phyloP scores from a whole-genome alignment of 2,888 invertebrate species.

The Lycaena phlaeas region DNA sequence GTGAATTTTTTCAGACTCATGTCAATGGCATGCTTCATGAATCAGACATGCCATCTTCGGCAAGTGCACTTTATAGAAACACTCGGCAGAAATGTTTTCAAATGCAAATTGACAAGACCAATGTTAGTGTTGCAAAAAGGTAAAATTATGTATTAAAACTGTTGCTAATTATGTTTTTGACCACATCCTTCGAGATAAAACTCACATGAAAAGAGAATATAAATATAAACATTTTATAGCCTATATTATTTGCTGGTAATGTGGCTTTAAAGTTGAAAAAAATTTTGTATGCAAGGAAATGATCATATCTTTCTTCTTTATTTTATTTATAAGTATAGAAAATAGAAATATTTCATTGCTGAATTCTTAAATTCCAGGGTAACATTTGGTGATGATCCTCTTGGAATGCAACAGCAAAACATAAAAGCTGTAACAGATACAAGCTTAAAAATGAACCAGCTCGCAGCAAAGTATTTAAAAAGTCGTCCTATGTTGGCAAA shows the following conservation, averaged over 20 bases:
- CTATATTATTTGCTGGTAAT: too few species aligned
- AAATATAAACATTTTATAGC: too few species aligned
- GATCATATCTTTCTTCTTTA: too few species aligned
- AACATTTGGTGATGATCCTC: conserved; percentile 58
- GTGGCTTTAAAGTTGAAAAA: too few species aligned
- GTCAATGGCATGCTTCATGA: conserved; percentile 66
- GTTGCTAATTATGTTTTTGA: too few species aligned
- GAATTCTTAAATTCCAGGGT: conserved; percentile 34
- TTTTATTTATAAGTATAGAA: too few species aligned
- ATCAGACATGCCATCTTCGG: conserved; percentile 64
- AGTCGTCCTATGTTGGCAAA: conserved; percentile 21
- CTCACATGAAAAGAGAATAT: too few species aligned
- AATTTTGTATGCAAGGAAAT: too few species aligned
- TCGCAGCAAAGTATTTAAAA: conserved; percentile 60
- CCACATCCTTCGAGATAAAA: too few species aligned
- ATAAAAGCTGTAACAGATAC: conserved; percentile 45
- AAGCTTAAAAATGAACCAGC: conserved; percentile 63
- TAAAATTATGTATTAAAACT: too few species aligned
- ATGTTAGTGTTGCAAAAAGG: conserved; percentile 63
- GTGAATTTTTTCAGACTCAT: conserved; percentile 42
- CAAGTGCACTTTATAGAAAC: conserved; percentile 53
- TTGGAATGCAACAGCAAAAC: conserved; percentile 38
- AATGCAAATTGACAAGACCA: conserved; percentile 62
- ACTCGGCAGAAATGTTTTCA: conserved; percentile 52
- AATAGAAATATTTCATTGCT: neutral